phyloP scores from a whole-genome alignment of 1,140 invertebrate species.

The Diorhabda carinulata region DNA sequence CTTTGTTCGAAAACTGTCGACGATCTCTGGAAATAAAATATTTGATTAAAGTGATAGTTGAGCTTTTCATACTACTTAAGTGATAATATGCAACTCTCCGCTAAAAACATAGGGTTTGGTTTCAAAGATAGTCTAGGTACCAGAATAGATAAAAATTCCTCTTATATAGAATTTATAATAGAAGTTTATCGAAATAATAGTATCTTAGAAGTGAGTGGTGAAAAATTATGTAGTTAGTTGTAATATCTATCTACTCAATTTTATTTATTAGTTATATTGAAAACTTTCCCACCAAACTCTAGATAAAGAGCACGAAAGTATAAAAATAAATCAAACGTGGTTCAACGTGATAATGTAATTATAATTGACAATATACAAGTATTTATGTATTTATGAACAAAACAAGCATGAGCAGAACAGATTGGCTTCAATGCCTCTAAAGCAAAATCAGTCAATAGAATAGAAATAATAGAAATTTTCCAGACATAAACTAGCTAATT shows the following conservation, averaged over 20 bases:
- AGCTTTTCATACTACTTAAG: neutral
- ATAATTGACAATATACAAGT: too few species aligned
- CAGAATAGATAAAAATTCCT: neutral
- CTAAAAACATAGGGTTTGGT: neutral
- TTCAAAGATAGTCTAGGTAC: neutral
- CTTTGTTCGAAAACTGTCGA: conserved; percentile 53
- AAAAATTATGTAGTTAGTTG: neutral
- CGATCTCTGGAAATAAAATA: conserved; percentile 35
- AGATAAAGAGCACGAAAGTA: neutral
- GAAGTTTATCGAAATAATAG: neutral
- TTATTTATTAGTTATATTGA: too few species aligned
- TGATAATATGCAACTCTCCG: neutral
- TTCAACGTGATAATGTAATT: too few species aligned
- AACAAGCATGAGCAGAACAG: too few species aligned
- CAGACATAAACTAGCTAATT: too few species aligned
- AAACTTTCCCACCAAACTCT: neutral
- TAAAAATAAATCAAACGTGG: neutral
- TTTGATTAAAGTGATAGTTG: neutral
- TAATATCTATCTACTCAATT: too few species aligned
- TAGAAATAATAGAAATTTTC: too few species aligned
- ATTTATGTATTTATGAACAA: too few species aligned
- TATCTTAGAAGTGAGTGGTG: neutral
- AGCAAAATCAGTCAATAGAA: too few species aligned
- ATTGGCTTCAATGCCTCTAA: too few species aligned
- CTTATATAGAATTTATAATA: neutral